Percentiles rank a stretch among this genome's conserved stretches.
phyloP scores from a whole-genome alignment of 2,113 vertebrate genomes.

The Anthoscopus minutus region DNA sequence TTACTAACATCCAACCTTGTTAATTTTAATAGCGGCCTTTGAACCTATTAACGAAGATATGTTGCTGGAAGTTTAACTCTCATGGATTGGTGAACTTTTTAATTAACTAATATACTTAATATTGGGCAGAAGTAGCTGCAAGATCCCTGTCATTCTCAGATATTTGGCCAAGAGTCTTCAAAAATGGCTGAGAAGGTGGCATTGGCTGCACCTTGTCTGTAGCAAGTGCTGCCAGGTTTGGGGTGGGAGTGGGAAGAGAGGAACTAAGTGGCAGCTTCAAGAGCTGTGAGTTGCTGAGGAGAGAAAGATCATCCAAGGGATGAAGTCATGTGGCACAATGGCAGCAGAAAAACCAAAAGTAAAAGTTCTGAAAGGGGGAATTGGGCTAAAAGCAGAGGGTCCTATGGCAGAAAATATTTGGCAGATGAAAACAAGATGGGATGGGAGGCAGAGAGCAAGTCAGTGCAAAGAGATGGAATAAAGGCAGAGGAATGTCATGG shows the following conservation, averaged over 20 bases:
- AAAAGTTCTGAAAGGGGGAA: not conserved
- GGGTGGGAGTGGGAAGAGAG: not conserved
- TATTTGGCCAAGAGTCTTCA: not conserved
- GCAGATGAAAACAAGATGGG: not conserved
- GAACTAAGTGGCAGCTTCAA: not conserved
- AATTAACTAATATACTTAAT: not conserved
- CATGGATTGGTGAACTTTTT: not conserved
- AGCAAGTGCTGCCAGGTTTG: not conserved
- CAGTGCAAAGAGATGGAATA: not conserved
- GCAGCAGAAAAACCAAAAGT: not conserved
- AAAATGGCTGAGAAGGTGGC: not conserved
- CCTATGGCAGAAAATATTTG: not conserved
- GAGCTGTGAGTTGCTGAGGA: not conserved
- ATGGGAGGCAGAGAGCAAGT: not conserved
- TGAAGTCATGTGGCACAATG: not conserved
- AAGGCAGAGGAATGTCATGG: not conserved
- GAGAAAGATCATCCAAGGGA: not conserved
- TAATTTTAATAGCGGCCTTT: conserved; percentile 25
- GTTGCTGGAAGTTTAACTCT: conserved; percentile 22
- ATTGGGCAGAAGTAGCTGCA: not conserved
- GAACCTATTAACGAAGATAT: not conserved
- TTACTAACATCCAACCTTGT: not conserved
- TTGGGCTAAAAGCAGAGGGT: not conserved
- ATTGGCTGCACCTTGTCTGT: not conserved
- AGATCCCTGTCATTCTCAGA: not conserved